A percentile compares a stretch with the other conserved stretches of the same genome.
phyloP scores from a whole-genome alignment of 2,113 vertebrate species.

The Acanthisitta chloris region DNA sequence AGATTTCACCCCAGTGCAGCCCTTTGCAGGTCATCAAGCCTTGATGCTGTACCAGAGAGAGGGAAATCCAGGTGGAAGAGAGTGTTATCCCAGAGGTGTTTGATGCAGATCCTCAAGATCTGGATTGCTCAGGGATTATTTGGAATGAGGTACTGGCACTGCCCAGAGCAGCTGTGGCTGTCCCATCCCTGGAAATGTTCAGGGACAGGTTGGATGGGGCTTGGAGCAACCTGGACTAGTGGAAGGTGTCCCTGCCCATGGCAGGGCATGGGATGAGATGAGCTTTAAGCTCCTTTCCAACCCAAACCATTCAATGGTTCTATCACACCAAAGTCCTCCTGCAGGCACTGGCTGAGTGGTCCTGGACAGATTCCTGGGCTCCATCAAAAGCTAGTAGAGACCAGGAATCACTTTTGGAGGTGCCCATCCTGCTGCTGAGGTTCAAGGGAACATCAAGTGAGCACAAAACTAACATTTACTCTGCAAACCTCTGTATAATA shows the following conservation, averaged over 20 bases:
- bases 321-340: fast-evolving
- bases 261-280: not conserved
- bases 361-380: not conserved
- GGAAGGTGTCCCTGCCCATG: not conserved
- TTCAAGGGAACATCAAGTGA: not conserved
- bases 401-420: not conserved
- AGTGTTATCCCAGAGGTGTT: fast-evolving
- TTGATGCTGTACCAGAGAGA: fast-evolving
- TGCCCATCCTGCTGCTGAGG: fast-evolving
- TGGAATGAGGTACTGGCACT: not conserved
- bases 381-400: not conserved
- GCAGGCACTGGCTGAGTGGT: not conserved
- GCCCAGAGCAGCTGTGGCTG: not conserved
- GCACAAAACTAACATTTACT: not conserved
- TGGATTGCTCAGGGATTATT: not conserved
- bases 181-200: not conserved
- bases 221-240: fast-evolving
- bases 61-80: not conserved
- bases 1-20: not conserved
- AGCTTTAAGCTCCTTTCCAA: not conserved
- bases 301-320: not conserved
- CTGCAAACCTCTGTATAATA: not conserved
- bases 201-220: fast-evolving
- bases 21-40: not conserved
- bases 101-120: fast-evolving